A percentile compares a stretch with the other conserved stretches of the same genome.
These are phyloP conservation scores for Ridgeia piscesae DNA, from an alignment of 1,140 invertebrate species.

Conservation along the genomic window DNA sequence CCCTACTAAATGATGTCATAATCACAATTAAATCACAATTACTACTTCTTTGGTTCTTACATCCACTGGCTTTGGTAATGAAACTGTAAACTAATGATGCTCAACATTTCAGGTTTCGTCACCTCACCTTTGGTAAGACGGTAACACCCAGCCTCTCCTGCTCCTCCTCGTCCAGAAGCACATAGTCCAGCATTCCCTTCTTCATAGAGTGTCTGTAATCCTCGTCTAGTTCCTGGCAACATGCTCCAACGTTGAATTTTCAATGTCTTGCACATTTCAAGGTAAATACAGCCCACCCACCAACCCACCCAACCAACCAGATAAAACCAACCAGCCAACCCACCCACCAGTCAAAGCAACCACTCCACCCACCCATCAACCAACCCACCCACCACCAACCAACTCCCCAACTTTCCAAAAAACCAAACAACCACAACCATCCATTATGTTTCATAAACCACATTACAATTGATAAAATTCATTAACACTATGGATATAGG, in stretches of 20 bases:
- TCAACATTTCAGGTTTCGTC: neutral
- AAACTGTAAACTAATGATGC: neutral
- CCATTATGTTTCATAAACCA: neutral
- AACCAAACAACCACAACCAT: no score
- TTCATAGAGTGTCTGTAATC: constrained; percentile 67
- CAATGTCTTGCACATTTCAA: neutral
- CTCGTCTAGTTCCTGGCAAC: constrained; percentile 63
- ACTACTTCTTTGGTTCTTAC: neutral
- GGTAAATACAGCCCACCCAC: neutral
- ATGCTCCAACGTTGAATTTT: neutral
- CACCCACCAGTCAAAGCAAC: no score
- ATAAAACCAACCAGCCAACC: no score
- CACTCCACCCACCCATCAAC: neutral
- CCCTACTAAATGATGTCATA: no score
- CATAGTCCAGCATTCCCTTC: constrained; percentile 67
- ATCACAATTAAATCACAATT: neutral
- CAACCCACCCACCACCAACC: no score
- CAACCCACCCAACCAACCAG: no score
- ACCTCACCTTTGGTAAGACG: constrained; percentile 58
- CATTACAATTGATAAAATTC: neutral
- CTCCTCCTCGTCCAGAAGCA: constrained; percentile 70
- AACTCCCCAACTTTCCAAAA: no score
- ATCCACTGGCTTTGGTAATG: neutral
- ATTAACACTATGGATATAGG: neutral
- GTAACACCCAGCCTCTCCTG: constrained; percentile 65